Evolutionary conservation across 2,888 invertebrate genomes (phyloP), one percentile per base, ranked within the genome.

Genomic region (Plebejus anna): DNA sequence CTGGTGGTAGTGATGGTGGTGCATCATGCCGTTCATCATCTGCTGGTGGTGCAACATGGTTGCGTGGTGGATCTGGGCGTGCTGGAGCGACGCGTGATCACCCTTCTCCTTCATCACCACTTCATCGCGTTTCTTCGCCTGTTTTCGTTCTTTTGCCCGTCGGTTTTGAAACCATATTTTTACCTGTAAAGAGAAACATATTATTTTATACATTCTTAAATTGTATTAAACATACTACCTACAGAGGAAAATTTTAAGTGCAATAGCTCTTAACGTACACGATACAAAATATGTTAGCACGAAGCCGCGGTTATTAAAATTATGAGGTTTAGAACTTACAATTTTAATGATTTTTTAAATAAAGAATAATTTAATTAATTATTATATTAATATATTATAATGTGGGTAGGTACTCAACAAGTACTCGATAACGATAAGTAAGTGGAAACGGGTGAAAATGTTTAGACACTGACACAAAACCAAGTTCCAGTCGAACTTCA

Each of bases 141-240:
- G 97, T 89, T 98, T 98, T 13, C 99, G 95, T 85, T 98, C 98
- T 91, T 98, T 98, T 76, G 98, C 98, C 70, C 98, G 95, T 22
- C 98, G 95, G 88, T 98, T 98, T 95, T 98, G 98, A 87, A 98
- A 98, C 97, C 97, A 97, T 78, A 97, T 96, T 89, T 96, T 96
- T 76, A 96, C 96, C 96, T 94, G 84, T 0, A 83, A 79, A 16
- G n/a, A 36, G 57, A 59, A 59, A 61, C n/a, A 1, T 59, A 38
- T 59, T 11, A 22, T 7, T 75, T 36, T 4, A 75, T 38, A 22
- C 38, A 59, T 16, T n/a, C 9, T 9, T 9, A 28, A 61, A 28
- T 61, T 9, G 28, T 61, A 61, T 61, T 9, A 2, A 59, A 7
- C 22, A 59, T n/a, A 22, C 2, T 32, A 32, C 55, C 13, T 55